Evolutionary conservation across 1,140 invertebrate genomes (phyloP).

Genomic region (Micrasema longulum): DNA sequence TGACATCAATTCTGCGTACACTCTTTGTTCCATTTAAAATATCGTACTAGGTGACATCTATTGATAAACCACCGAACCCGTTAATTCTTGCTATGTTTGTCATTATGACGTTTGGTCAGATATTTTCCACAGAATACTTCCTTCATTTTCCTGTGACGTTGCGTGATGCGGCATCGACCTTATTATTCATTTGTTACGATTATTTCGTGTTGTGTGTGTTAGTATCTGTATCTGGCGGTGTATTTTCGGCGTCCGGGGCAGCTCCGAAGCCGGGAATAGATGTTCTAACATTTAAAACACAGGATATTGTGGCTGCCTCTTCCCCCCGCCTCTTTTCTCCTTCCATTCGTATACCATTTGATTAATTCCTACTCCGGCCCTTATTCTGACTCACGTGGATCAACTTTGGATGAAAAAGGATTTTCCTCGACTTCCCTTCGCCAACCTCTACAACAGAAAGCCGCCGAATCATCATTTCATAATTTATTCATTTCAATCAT

Average conservation of each 20-base stretch:
- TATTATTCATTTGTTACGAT: constrained; percentile 19
- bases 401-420: constrained; percentile 4
- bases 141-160: background rate
- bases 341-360: background rate
- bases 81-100: background rate
- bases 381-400: constrained; percentile 16
- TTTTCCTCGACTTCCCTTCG: background rate
- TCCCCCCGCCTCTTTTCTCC: background rate
- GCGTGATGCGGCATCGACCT: background rate
- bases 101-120: background rate
- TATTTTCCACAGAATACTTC: background rate
- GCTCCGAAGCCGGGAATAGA: constrained; percentile 28
- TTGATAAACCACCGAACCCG: too few relatives aligned
- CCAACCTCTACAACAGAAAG: too few relatives aligned
- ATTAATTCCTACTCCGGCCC: constrained; percentile 22
- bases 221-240: background rate
- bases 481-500: too few relatives aligned
- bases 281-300: constrained; percentile 34
- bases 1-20: too few relatives aligned
- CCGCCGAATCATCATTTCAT: too few relatives aligned
- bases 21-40: too few relatives aligned
- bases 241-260: constrained; percentile 32
- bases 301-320: constrained; percentile 24
- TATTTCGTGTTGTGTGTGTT: constrained; percentile 15
- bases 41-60: too few relatives aligned